Evolutionary conservation across 1,140 invertebrate genomes (phyloP).

Genomic region (Drosophila baimaii): DNA sequence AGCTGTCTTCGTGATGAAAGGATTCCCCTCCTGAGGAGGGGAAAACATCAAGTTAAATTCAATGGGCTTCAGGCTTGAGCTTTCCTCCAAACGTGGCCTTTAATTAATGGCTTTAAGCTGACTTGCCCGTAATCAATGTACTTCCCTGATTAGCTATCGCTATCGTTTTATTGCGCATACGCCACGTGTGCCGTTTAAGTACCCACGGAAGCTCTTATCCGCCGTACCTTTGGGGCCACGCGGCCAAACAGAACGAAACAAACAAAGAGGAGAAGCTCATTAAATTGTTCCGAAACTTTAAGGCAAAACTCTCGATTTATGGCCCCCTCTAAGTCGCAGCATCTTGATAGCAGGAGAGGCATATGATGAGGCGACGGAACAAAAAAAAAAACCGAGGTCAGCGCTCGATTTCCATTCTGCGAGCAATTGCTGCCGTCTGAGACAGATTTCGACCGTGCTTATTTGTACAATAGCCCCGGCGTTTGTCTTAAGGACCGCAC

Average conservation of each 20-base stretch:
- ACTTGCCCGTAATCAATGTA: conserved; percentile 60
- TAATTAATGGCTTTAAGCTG: conserved; percentile 61
- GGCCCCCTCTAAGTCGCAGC: conserved; percentile 11
- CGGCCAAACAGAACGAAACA: neutral
- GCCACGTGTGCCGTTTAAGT: conserved; percentile 56
- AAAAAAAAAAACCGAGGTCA: conserved; percentile 52
- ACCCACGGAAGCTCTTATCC: conserved; percentile 46
- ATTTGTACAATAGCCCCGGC: conserved; percentile 55
- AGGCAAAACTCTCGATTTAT: conserved; percentile 31
- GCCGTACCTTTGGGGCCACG: neutral
- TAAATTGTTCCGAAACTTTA: conserved; percentile 29
- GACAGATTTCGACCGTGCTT: conserved; percentile 57
- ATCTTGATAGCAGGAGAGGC: conserved; percentile 22
- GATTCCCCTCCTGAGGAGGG: neutral
- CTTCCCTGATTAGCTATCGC: conserved; percentile 53
- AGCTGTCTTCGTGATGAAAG: conserved; percentile 8
- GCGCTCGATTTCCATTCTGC: conserved; percentile 44
- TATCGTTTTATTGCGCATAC: conserved; percentile 68
- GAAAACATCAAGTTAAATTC: conserved; percentile 2
- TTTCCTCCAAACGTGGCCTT: neutral
- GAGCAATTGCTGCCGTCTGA: conserved; percentile 63
- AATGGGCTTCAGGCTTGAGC: conserved; percentile 5
- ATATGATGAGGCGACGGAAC: conserved; percentile 20
- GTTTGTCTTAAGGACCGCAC: conserved; percentile 51
- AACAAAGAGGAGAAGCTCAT: conserved; percentile 7